phyloP scores from a whole-genome alignment of 2,888 invertebrate species.

The Drosophila infuscata region DNA sequence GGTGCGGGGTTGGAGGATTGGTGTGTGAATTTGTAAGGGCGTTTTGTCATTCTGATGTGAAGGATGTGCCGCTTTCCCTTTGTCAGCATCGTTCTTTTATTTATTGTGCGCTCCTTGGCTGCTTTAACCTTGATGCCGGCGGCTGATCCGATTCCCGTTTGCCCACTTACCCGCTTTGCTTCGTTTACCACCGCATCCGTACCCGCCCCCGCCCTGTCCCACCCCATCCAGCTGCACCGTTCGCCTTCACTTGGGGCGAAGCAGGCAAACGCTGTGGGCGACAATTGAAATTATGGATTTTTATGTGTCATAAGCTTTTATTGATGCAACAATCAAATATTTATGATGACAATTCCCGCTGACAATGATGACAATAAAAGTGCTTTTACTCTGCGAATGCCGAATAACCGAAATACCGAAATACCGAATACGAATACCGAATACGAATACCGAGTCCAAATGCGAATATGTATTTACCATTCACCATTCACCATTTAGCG shows the following conservation, averaged over 20 bases:
- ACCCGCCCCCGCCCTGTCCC: not conserved
- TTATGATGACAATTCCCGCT: constrained; percentile 80
- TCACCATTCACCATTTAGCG: not conserved
- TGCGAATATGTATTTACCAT: constrained; percentile 1
- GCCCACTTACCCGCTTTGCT: not conserved
- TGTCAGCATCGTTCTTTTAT: constrained; percentile 47
- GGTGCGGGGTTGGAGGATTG: not conserved
- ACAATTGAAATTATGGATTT: constrained; percentile 80
- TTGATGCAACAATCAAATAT: constrained; percentile 81
- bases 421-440: constrained; percentile 5
- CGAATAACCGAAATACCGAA: constrained; percentile 1
- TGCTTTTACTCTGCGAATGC: constrained; percentile 57
- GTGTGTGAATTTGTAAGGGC: not conserved
- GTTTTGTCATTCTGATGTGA: constrained; percentile 9
- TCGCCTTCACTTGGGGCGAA: not conserved
- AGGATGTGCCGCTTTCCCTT: constrained; percentile 13
- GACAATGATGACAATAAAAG: constrained; percentile 78
- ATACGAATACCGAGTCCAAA: not conserved
- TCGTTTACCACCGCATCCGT: not conserved
- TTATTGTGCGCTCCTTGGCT: constrained; percentile 37
- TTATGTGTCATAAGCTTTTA: constrained; percentile 80
- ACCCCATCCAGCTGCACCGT: not conserved
- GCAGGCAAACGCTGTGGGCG: constrained; percentile 50
- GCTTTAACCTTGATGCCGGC: constrained; percentile 55
- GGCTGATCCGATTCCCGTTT: constrained; percentile 53